A percentile compares a stretch with the other conserved stretches of the same genome.
Conservation (phyloP, 2,113 vertebrate genomes). For the Pelmatolapia mariae region DNA sequence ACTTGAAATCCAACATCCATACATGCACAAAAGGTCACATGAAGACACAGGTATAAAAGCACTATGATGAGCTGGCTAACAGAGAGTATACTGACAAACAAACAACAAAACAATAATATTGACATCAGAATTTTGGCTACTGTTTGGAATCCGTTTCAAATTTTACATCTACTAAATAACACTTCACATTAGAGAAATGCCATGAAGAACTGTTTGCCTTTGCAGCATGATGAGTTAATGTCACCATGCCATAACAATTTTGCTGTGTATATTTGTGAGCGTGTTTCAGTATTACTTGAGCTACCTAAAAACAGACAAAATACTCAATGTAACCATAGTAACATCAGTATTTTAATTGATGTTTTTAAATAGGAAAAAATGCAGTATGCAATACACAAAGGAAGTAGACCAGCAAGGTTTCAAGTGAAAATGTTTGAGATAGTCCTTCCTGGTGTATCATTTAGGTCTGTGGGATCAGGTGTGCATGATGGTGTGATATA, state of each 20-base stretch:
- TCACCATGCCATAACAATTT: not conserved
- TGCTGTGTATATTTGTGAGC: not conserved
- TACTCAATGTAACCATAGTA: not conserved
- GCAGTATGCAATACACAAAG: not conserved
- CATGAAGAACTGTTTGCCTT: not conserved
- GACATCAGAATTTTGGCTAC: not conserved
- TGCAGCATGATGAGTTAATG: not conserved
- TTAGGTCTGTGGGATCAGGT: conserved; percentile 50
- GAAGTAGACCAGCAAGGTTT: not conserved
- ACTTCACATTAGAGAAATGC: not conserved
- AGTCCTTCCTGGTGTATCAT: conserved; percentile 26
- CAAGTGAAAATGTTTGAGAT: conserved; percentile 37
- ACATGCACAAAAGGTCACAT: not conserved
- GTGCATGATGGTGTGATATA: conserved; percentile 56
- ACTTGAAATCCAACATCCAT: not conserved
- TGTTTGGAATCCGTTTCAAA: not conserved
- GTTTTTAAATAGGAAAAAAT: not conserved
- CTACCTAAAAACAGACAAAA: not conserved
- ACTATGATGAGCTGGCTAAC: not conserved
- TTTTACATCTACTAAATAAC: not conserved
- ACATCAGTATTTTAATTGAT: not conserved
- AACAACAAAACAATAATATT: not conserved
- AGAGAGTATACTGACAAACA: not conserved
- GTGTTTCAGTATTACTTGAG: not conserved
- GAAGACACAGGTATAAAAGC: not conserved